These are phyloP conservation scores for Glaucidium brasilianum DNA, from an alignment of 2,113 vertebrate species.

Conservation along the genomic window DNA sequence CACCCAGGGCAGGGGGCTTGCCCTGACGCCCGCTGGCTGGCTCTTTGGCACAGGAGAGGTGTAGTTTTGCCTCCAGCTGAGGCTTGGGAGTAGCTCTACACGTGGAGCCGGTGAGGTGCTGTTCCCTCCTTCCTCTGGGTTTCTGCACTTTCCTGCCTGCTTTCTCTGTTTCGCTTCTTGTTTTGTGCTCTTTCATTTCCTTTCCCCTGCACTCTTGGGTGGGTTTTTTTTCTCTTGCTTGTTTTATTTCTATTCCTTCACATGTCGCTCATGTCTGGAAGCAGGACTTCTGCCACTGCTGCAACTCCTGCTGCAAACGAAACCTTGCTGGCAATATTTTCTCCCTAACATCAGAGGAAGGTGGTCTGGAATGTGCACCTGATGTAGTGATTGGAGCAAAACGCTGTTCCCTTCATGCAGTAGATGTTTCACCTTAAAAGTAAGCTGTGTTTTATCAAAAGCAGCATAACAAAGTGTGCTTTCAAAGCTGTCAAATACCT, in stretches of 20 bases:
- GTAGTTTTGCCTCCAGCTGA: neutral
- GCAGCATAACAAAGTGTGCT: neutral
- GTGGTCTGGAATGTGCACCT: neutral
- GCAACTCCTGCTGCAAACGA: neutral
- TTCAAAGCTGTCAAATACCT: neutral
- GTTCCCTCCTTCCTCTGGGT: neutral
- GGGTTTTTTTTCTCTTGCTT: neutral
- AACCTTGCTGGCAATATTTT: neutral
- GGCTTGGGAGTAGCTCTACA: neutral
- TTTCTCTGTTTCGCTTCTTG: neutral
- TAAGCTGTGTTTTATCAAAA: neutral
- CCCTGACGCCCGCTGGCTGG: accelerated
- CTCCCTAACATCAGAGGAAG: neutral
- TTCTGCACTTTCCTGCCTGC: neutral
- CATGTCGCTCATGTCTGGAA: neutral
- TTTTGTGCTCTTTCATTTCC: neutral
- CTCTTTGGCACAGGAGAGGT: accelerated
- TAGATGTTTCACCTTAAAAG: slow-evolving; percentile 17
- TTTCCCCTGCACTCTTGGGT: neutral
- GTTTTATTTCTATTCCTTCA: neutral
- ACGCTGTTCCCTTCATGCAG: neutral
- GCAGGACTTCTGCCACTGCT: neutral
- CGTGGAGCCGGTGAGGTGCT: accelerated
- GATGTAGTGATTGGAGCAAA: neutral
- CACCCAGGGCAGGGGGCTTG: neutral